Evolutionary conservation across 2,797 vertebrate genomes (phyloP).

Genomic region (Typhlichthys eigenmanni): DNA sequence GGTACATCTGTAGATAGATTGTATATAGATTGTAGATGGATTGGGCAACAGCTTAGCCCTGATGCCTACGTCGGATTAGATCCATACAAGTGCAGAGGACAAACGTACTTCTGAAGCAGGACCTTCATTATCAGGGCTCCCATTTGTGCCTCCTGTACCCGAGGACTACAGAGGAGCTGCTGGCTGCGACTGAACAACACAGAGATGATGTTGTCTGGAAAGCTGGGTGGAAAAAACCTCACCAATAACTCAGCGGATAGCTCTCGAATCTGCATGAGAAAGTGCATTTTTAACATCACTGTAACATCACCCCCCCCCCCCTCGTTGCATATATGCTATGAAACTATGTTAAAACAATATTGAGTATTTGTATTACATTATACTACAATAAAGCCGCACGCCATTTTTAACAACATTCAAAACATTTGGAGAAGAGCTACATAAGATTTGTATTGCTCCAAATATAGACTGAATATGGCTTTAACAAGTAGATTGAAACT

Average conservation of each 20-base stretch:
- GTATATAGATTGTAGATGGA: neutral
- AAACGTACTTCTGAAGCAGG: conserved; percentile 82
- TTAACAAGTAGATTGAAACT: neutral
- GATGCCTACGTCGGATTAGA: neutral
- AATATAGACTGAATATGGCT: no score
- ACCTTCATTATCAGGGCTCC: conserved; percentile 84
- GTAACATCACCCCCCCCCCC: no score
- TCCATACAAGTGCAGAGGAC: neutral
- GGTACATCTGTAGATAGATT: conserved; percentile 46
- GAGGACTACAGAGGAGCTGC: conserved; percentile 79
- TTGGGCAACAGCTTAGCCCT: neutral
- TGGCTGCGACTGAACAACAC: conserved; percentile 71
- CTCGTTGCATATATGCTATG: neutral
- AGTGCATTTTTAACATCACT: neutral
- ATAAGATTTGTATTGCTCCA: no score
- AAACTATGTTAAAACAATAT: neutral
- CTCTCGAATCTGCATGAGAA: conserved; percentile 82
- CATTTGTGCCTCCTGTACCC: conserved; percentile 86
- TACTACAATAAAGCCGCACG: no score
- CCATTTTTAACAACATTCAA: no score
- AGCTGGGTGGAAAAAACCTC: conserved; percentile 75
- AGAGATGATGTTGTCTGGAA: conserved; percentile 63
- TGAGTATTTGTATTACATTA: no score
- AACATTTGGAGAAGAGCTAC: no score
- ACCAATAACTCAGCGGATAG: conserved; percentile 81